Evolutionary conservation across 1,140 invertebrate species (phyloP).

Genomic region (Heliconius nattereri): DNA sequence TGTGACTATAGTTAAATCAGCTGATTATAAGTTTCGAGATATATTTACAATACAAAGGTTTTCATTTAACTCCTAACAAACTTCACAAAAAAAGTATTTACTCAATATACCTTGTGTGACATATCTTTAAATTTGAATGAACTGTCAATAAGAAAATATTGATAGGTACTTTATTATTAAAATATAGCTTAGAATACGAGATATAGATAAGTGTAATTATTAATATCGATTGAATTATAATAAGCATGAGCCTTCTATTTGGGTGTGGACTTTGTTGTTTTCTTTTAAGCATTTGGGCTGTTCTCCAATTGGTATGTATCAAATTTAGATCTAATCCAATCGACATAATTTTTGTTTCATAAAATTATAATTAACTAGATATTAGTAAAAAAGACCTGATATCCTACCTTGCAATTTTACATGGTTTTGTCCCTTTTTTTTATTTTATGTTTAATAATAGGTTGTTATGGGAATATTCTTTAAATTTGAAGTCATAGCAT

Average conservation of each 20-base stretch:
- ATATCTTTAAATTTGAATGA: neutral
- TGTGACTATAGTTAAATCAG: too few species aligned
- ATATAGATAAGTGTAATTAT: neutral
- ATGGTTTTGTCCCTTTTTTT: too few species aligned
- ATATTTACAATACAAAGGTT: neutral
- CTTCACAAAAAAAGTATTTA: neutral
- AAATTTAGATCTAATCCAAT: neutral
- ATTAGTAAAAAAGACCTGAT: too few species aligned
- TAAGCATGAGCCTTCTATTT: conserved; percentile 45
- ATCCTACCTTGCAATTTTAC: too few species aligned
- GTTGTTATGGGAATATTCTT: conserved; percentile 64
- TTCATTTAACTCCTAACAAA: neutral
- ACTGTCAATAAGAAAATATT: neutral
- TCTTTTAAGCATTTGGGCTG: conserved; percentile 62
- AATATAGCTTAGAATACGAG: neutral
- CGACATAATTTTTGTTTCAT: too few species aligned
- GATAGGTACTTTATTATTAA: neutral
- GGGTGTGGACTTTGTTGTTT: conserved; percentile 60
- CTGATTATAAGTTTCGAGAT: too few species aligned
- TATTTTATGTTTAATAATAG: conserved; percentile 35
- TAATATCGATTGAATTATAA: conserved; percentile 5
- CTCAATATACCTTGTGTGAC: neutral
- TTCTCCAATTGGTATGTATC: conserved; percentile 63
- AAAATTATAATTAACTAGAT: too few species aligned
- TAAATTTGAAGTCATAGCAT: conserved; percentile 54